Percentiles rank a stretch among this genome's conserved stretches.
Evolutionary conservation across 2,797 vertebrate species (phyloP).

Genomic region (Lates japonicus): DNA sequence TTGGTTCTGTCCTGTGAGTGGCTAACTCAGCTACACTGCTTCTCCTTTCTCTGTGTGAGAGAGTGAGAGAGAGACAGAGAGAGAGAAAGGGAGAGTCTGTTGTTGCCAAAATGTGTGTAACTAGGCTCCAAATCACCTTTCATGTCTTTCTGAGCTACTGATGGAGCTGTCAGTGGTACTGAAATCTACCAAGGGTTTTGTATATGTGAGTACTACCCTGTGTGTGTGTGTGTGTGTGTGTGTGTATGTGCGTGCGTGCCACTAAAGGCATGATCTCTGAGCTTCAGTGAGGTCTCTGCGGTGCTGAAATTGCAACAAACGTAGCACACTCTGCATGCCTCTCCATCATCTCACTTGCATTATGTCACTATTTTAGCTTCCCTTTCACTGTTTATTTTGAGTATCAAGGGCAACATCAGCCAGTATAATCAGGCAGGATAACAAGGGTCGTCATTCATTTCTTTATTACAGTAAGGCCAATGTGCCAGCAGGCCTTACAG

Average conservation of each 20-base stretch:
- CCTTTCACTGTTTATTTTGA: constrained; percentile 34
- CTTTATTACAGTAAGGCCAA: background rate
- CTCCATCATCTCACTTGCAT: constrained; percentile 26
- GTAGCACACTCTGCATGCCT: background rate
- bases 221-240: background rate
- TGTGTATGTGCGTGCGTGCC: background rate
- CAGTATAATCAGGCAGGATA: background rate
- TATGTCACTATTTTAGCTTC: constrained; percentile 7
- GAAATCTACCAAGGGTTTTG: constrained; percentile 24
- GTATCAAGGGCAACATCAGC: background rate
- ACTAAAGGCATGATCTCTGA: constrained; percentile 19
- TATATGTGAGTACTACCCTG: background rate
- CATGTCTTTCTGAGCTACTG: background rate
- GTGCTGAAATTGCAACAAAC: constrained; percentile 42
- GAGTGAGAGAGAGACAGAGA: too few species aligned
- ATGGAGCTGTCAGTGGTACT: constrained; percentile 64
- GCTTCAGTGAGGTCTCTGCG: constrained; percentile 48
- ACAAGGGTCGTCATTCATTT: constrained; percentile 12
- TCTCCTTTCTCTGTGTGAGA: too few species aligned
- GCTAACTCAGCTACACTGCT: background rate
- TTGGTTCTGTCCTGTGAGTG: constrained; percentile 17
- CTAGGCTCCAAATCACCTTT: constrained; percentile 19
- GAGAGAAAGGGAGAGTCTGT: background rate
- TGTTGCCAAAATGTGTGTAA: constrained; percentile 3
- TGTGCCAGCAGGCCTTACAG: constrained; percentile 1